phyloP scores from a whole-genome alignment of 2,113 vertebrate species.

The Paramormyrops kingsleyae region DNA sequence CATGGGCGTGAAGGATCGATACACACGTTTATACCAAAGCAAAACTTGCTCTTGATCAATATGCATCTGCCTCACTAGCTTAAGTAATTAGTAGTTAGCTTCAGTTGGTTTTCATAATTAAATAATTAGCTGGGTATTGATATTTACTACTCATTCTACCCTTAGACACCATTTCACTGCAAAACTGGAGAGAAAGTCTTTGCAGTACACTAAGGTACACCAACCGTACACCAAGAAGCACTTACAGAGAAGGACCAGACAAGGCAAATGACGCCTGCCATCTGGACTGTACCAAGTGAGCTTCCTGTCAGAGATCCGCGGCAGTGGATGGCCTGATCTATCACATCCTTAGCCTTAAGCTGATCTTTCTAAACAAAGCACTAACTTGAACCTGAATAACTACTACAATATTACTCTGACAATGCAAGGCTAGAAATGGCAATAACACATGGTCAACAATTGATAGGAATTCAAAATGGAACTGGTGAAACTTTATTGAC shows the following conservation, averaged over 20 bases:
- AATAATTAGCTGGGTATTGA: constrained; percentile 13
- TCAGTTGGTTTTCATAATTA: constrained; percentile 13
- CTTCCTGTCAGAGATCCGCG: background rate
- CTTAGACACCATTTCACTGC: background rate
- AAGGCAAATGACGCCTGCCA: background rate
- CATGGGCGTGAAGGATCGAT: background rate
- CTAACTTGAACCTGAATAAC: background rate
- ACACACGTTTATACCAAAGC: background rate
- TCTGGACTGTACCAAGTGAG: background rate
- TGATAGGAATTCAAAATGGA: background rate
- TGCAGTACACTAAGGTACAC: background rate
- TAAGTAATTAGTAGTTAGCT: constrained; percentile 7
- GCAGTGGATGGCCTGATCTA: background rate
- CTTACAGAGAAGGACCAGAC: background rate
- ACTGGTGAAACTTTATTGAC: background rate
- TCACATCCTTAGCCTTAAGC: background rate
- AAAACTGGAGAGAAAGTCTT: background rate
- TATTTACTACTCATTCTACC: background rate
- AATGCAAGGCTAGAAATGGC: background rate
- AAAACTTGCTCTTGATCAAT: constrained; percentile 9
- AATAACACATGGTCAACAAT: background rate
- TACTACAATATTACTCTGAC: background rate
- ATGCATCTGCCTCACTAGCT: background rate
- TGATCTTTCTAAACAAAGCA: background rate
- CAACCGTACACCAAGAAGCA: background rate